Evolutionary conservation across 2,113 vertebrate genomes (phyloP), one percentile per base, ranked within the genome.

Genomic region (Misgurnus anguillicaudatus): DNA sequence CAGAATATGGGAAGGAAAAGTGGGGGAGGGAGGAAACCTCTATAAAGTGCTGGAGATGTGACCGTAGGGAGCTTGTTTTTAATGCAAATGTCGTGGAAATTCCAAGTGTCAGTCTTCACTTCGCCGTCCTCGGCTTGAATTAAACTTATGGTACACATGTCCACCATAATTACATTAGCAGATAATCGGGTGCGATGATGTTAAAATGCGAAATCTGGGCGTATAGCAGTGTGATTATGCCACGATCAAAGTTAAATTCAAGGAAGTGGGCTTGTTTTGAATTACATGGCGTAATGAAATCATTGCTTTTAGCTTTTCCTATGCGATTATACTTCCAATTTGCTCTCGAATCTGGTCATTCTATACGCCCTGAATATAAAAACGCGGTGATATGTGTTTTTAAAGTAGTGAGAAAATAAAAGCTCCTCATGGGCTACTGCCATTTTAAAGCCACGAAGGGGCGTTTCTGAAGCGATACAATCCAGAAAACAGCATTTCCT

Each of bases 381-480:
- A 3, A 5, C 21, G 45, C n/a, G 16, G 16, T 64, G 53, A 5
- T 51, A 19, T 3, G 14, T 6, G n/a, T 62, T 6, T 9, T 1
- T 16, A 9, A 64, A 80, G 41, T 74, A 10, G 21, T 38, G 41
- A 72, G 53, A 48, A 61, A 69, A 65, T 60, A 77, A 77, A 53
- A 55, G 55, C 42, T 36, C 31, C 68, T 77, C 79, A 45, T 67
- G 69, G 42, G 24, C 51, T 60, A 80, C 81, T 88, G 87, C 87
- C 87, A 87, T 87, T 86, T 87, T 88, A 81, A 87, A 75, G 58
- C 79, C 76, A 74, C 60, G 67, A 77, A 86, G 86, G 86, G 80
- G 87, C 80, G 87, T 88, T 84, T 85, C 83, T 84, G 45, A 57
- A 5, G 16, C 57, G 24, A 70, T 55, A 24, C 42, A 55, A 71